These are phyloP conservation scores for Aricia artaxerxes DNA, from an alignment of 2,888 invertebrate genomes.

Conservation along the genomic window DNA sequence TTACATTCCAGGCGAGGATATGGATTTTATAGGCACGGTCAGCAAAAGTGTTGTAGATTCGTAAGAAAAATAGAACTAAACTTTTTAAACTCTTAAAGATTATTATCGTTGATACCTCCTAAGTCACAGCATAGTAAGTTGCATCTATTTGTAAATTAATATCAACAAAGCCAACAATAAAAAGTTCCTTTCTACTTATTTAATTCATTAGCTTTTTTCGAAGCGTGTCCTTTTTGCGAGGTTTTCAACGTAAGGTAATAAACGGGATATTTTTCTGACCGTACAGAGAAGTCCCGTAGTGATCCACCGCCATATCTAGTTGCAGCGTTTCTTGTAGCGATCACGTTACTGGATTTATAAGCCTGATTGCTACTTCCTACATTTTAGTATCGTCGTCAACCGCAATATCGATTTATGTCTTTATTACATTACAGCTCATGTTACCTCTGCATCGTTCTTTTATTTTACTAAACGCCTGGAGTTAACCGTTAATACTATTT, in stretches of 20 bases:
- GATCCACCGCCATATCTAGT: conserved; percentile 40
- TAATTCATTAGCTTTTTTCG: conserved; percentile 1
- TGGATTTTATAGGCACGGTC: conserved; percentile 60
- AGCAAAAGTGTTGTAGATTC: conserved; percentile 48
- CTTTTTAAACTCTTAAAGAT: background rate
- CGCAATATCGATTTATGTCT: conserved; percentile 26
- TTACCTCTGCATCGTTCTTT: background rate
- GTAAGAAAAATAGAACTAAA: background rate
- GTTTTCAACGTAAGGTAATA: background rate
- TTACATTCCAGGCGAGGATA: conserved; percentile 68
- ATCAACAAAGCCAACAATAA: background rate
- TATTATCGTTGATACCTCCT: background rate
- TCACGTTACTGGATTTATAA: conserved; percentile 40
- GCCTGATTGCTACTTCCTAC: conserved; percentile 41
- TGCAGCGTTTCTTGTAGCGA: conserved; percentile 40
- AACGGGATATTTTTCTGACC: conserved; percentile 33
- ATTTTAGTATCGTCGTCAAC: conserved; percentile 29
- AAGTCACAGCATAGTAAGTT: background rate
- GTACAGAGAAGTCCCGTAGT: conserved; percentile 43
- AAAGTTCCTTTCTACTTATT: background rate
- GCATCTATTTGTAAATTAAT: background rate
- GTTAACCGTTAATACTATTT: background rate
- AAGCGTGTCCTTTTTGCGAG: background rate
- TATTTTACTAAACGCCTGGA: background rate
- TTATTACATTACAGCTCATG: conserved; percentile 6